phyloP scores from a whole-genome alignment of 1,140 invertebrate species.

The Brachionus asplanchnoidis region DNA sequence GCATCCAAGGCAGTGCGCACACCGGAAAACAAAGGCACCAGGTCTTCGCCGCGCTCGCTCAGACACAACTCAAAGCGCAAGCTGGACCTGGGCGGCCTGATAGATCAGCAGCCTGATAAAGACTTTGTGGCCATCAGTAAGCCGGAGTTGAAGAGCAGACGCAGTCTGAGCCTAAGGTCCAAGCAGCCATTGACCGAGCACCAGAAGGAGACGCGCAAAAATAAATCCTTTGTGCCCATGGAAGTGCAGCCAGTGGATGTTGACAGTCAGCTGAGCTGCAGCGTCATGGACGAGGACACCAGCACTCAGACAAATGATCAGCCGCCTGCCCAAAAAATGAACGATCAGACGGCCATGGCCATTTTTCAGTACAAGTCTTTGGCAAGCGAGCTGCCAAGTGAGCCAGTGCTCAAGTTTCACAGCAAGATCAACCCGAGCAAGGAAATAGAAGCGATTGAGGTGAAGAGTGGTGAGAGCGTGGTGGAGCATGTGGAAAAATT shows the following conservation, averaged over 20 bases:
- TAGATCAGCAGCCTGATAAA: constrained; percentile 15
- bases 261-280: constrained; percentile 8
- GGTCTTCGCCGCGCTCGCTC: neutral
- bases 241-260: constrained; percentile 2
- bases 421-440: constrained; percentile 29
- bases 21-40: neutral
- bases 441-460: neutral
- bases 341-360: neutral
- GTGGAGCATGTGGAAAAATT: neutral
- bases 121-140: constrained; percentile 23
- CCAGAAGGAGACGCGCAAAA: constrained; percentile 24
- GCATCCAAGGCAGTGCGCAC: constrained; percentile 15
- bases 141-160: neutral
- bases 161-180: neutral
- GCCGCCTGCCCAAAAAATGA: neutral
- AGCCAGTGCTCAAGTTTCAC: neutral
- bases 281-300: constrained; percentile 27
- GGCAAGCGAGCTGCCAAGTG: neutral
- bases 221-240: constrained; percentile 31
- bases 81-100: constrained; percentile 6
- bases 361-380: neutral
- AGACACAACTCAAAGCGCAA: constrained; percentile 34
- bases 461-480: neutral
- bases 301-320: neutral
- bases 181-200: constrained; percentile 30